Conservation (phyloP, 23 tunicate genomes). For the Botrylloides violaceus region DNA sequence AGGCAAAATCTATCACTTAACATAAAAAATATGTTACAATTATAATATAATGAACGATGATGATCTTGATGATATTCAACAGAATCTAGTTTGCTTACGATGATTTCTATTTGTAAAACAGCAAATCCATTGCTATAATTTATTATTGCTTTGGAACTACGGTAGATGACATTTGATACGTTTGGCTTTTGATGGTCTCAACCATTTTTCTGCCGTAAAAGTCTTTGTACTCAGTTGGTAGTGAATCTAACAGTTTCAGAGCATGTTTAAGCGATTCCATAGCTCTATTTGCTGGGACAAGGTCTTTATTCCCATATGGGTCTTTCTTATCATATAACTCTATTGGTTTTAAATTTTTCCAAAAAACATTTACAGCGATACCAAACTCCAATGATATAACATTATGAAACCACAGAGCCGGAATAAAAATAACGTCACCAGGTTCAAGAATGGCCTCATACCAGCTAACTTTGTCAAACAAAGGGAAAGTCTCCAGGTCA, state of each 20-base stretch:
- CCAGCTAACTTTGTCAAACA: conserved; percentile 38
- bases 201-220: conserved; percentile 86
- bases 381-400: conserved; percentile 77
- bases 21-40: no score
- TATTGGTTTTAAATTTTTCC: conserved; percentile 48
- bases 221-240: conserved; percentile 76
- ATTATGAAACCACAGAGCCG: conserved; percentile 98
- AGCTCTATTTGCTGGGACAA: conserved; percentile 77
- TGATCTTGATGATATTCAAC: no score
- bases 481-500: conserved; percentile 50
- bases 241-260: conserved; percentile 38
- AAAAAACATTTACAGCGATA: conserved; percentile 91
- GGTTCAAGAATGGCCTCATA: conserved; percentile 52
- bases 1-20: no score
- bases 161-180: no score
- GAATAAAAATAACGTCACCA: conserved; percentile 89
- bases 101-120: no score
- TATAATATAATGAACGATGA: no score
- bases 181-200: conserved; percentile 30
- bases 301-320: conserved; percentile 90
- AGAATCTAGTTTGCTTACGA: no score
- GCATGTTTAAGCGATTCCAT: conserved; percentile 62
- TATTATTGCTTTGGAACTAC: no score
- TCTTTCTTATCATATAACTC: conserved; percentile 71
- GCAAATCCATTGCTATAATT: no score